These are phyloP conservation scores for Pilophorus perplexus DNA, from an alignment of 2,888 invertebrate genomes.

Conservation along the genomic window DNA sequence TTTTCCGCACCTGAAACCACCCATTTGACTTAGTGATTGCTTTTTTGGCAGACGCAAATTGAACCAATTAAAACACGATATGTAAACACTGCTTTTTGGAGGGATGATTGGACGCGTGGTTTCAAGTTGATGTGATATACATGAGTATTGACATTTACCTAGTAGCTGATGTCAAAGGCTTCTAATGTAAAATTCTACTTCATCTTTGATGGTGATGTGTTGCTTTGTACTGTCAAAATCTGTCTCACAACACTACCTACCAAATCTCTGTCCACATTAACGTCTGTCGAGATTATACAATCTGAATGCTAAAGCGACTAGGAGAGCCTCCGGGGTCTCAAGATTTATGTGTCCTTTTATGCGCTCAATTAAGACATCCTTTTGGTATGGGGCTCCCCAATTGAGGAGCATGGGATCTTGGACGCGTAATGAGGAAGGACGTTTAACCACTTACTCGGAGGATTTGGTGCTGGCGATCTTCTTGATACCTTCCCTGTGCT, in stretches of 20 bases:
- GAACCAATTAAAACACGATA: too few species aligned
- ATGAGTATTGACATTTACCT: too few species aligned
- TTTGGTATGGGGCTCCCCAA: constrained; percentile 27
- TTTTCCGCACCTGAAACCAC: too few species aligned
- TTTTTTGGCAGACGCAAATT: too few species aligned
- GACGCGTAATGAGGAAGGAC: constrained; percentile 37
- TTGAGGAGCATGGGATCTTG: constrained; percentile 41
- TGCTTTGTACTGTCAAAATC: too few species aligned
- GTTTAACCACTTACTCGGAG: constrained; percentile 37
- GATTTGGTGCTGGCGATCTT: constrained; percentile 18
- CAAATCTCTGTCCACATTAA: constrained; percentile 15
- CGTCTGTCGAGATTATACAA: constrained; percentile 19
- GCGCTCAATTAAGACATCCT: constrained; percentile 40
- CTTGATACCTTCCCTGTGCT: constrained; percentile 29
- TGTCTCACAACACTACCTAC: background rate
- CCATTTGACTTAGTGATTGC: too few species aligned
- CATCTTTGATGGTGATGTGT: too few species aligned
- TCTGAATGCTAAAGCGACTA: constrained; percentile 14
- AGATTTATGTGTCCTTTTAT: constrained; percentile 40
- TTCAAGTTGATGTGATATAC: too few species aligned
- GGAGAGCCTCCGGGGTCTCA: background rate
- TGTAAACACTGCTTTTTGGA: too few species aligned
- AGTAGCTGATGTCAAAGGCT: too few species aligned
- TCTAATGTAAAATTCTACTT: too few species aligned
- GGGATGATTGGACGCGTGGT: too few species aligned